Percentiles rank a stretch among this genome's conserved stretches.
Conservation (phyloP, 2,113 vertebrate species). For the Stigmatopora nigra region DNA sequence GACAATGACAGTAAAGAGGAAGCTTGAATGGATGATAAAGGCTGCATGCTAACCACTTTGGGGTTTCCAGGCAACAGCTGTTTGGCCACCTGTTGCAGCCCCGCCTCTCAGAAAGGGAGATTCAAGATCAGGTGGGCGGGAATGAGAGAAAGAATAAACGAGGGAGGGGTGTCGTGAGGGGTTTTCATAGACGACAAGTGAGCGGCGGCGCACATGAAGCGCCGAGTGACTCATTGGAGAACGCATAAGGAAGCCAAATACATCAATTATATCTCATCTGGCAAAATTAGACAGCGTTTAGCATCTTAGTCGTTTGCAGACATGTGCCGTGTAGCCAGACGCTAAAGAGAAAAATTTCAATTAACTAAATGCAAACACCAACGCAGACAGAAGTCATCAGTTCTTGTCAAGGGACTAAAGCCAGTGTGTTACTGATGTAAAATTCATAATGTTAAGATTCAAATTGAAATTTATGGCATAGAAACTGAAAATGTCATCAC, state of each 20-base stretch:
- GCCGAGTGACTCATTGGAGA: constrained; percentile 43
- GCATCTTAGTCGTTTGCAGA: not conserved
- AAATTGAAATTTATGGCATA: too few species aligned
- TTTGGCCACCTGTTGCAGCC: constrained; percentile 33
- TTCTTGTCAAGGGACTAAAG: too few species aligned
- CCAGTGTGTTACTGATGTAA: too few species aligned
- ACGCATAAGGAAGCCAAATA: constrained; percentile 14
- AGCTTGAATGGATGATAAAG: constrained; percentile 25
- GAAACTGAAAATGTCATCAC: too few species aligned
- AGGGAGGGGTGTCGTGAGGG: not conserved
- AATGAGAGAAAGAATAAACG: not conserved
- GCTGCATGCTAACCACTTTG: constrained; percentile 29
- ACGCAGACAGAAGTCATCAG: too few species aligned
- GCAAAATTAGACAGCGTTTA: not conserved
- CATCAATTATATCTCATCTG: not conserved
- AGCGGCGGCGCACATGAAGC: constrained; percentile 40
- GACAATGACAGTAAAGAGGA: not conserved
- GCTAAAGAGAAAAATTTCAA: not conserved
- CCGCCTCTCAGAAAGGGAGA: not conserved
- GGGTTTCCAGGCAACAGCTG: constrained; percentile 56
- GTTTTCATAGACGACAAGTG: constrained; percentile 48
- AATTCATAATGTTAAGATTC: too few species aligned
- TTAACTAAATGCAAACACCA: too few species aligned
- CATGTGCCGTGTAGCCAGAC: not conserved
- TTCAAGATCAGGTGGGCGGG: not conserved